Conservation (phyloP, 2,888 invertebrate genomes). For the Cacoxenus indagator region DNA sequence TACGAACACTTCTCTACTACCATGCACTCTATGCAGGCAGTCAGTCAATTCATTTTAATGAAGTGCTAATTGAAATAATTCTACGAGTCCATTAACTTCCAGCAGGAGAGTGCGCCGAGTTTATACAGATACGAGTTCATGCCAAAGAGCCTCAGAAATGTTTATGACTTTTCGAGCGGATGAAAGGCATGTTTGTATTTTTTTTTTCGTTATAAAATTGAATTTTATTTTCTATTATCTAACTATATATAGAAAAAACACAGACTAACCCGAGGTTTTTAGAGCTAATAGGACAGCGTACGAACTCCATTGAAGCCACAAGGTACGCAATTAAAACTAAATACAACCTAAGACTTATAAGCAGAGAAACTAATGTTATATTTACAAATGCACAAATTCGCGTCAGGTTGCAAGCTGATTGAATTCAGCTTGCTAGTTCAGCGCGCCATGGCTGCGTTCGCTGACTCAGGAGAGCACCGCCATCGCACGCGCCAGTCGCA, state of each 20-base stretch:
- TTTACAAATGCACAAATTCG: conserved; percentile 13
- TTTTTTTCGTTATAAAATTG: conserved; percentile 47
- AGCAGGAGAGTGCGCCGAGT: background rate
- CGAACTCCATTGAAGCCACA: conserved; percentile 28
- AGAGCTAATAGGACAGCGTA: conserved; percentile 54
- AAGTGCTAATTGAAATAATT: conserved; percentile 55
- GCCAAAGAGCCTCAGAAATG: too few relatives aligned
- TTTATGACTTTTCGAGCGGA: background rate
- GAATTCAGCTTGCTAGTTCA: background rate
- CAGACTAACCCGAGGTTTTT: background rate
- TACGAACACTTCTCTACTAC: conserved; percentile 41
- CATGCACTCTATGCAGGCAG: background rate
- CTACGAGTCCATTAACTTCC: conserved; percentile 48
- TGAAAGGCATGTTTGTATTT: background rate
- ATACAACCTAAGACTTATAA: conserved; percentile 43
- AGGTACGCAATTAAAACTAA: conserved; percentile 33
- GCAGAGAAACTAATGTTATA: background rate
- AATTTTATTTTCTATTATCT: conserved; percentile 48
- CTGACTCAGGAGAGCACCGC: conserved; percentile 69
- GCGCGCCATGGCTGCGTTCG: background rate
- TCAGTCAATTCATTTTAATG: conserved; percentile 49
- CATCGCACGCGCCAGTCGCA: conserved; percentile 79
- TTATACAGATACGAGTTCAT: background rate
- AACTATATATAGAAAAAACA: background rate
- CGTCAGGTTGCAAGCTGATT: background rate